Percentiles rank a stretch among this genome's conserved stretches.
Conservation (phyloP, 2,888 invertebrate species). For the Lasioglossum villosulum region DNA sequence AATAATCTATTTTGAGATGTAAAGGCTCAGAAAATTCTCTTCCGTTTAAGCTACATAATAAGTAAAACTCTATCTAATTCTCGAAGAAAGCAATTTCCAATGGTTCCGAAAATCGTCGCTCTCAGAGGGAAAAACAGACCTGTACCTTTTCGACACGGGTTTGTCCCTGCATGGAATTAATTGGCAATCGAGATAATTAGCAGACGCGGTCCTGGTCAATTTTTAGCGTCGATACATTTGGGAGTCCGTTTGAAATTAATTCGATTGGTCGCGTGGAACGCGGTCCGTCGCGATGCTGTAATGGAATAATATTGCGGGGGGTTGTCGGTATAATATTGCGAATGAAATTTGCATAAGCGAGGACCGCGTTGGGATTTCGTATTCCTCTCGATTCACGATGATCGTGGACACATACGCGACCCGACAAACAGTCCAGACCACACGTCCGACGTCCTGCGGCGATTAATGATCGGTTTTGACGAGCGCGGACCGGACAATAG, state of each 20-base stretch:
- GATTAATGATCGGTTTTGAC: slow-evolving; percentile 2
- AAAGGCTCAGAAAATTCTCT: too few relatives aligned
- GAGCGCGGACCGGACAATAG: not conserved
- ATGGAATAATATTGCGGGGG: slow-evolving; percentile 3
- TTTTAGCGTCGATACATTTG: not conserved
- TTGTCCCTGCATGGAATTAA: not conserved
- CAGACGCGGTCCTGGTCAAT: not conserved
- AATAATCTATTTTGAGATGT: too few relatives aligned
- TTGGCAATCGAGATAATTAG: not conserved
- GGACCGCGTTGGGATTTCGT: not conserved
- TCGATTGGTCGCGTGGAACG: not conserved
- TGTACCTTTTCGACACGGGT: not conserved
- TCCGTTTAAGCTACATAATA: too few relatives aligned
- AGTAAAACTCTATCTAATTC: too few relatives aligned
- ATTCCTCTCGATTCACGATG: slow-evolving; percentile 2
- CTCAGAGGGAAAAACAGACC: not conserved
- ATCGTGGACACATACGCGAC: not conserved
- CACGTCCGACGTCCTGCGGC: not conserved
- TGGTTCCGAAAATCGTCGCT: not conserved
- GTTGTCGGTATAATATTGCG: slow-evolving; percentile 5
- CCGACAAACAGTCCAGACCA: not conserved
- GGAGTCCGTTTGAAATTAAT: not conserved
- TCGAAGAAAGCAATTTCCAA: too few relatives aligned
- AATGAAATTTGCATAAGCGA: slow-evolving; percentile 26
- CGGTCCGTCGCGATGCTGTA: not conserved